Conservation (phyloP, 1,140 invertebrate genomes). For the Dinothrombium tinctorium region DNA sequence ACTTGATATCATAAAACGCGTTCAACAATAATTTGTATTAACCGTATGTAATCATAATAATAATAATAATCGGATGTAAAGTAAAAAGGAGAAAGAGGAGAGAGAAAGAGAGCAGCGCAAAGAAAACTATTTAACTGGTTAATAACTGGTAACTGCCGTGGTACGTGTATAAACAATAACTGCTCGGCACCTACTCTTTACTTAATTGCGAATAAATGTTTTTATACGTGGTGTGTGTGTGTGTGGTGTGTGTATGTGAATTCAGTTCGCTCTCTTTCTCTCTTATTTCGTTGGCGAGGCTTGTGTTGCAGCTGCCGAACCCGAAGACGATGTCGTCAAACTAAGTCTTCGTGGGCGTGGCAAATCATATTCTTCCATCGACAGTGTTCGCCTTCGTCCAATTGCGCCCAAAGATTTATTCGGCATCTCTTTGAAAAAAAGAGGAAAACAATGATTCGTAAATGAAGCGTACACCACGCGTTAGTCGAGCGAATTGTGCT, state of each 20-base stretch:
- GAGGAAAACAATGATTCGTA: background rate
- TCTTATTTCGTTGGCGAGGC: background rate
- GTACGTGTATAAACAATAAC: background rate
- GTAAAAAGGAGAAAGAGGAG: background rate
- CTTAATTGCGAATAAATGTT: too few species aligned
- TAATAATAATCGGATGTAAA: too few species aligned
- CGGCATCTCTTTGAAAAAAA: background rate
- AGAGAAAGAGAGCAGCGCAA: background rate
- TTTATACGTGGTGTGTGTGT: background rate
- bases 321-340: too few species aligned
- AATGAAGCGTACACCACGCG: background rate
- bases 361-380: conserved; percentile 18
- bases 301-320: background rate
- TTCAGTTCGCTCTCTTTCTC: background rate
- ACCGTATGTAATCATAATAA: background rate
- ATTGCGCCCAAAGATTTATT: conserved; percentile 15
- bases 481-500: too few species aligned
- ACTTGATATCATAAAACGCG: background rate
- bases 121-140: background rate
- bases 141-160: background rate
- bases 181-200: too few species aligned
- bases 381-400: conserved; percentile 17
- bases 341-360: conserved; percentile 2
- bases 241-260: background rate
- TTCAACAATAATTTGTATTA: background rate